phyloP scores from a whole-genome alignment of 2,113 vertebrate genomes.

The Tragulus kanchil region DNA sequence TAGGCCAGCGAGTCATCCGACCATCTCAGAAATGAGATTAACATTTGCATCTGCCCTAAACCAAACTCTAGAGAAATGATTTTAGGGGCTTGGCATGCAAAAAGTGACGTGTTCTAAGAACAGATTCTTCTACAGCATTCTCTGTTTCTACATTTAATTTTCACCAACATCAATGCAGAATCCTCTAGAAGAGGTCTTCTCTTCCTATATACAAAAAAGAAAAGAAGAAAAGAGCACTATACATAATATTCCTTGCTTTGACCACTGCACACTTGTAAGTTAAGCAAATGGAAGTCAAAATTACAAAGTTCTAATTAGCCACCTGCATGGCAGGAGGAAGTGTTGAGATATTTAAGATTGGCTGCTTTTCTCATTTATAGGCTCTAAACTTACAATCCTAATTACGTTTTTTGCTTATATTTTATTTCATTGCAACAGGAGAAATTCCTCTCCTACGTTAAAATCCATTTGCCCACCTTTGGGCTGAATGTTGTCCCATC shows the following conservation, averaged over 20 bases:
- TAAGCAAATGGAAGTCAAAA: not conserved
- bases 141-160: not conserved
- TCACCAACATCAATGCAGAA: accelerated
- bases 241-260: not conserved
- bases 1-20: not conserved
- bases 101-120: not conserved
- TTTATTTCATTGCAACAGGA: not conserved
- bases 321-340: not conserved
- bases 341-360: not conserved
- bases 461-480: not conserved
- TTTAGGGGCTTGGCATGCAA: not conserved
- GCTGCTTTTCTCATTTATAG: not conserved
- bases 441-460: not conserved
- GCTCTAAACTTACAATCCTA: not conserved
- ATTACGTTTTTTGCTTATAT: not conserved
- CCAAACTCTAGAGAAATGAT: not conserved
- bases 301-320: not conserved
- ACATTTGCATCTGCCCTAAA: not conserved
- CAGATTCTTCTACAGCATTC: not conserved
- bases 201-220: not conserved
- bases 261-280: not conserved
- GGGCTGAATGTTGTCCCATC: not conserved
- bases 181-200: not conserved
- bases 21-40: not conserved
- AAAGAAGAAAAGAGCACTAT: not conserved